Evolutionary conservation across 2,888 invertebrate species (phyloP).

Genomic region (Netelia inedita): DNA sequence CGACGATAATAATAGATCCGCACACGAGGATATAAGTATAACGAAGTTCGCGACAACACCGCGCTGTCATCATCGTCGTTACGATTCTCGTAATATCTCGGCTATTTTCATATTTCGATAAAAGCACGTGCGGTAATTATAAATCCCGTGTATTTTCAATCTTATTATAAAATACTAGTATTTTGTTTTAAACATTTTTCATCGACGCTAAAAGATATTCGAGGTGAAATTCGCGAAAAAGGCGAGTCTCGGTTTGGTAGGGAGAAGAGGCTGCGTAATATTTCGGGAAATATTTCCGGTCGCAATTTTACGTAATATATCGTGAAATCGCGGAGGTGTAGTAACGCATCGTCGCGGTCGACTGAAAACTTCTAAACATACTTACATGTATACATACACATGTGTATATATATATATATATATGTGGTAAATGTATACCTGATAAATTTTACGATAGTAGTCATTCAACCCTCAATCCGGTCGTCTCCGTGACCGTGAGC

Average conservation of each 20-base stretch:
- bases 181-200: not conserved
- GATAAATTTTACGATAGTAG: constrained; percentile 45
- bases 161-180: not conserved
- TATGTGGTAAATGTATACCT: not conserved
- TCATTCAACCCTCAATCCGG: constrained; percentile 68
- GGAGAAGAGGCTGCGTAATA: constrained; percentile 1
- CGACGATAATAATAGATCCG: constrained; percentile 49
- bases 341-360: constrained; percentile 21
- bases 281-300: constrained; percentile 6
- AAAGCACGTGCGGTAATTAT: constrained; percentile 14
- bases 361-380: not conserved
- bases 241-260: no score
- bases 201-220: not conserved
- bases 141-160: not conserved
- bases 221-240: no score
- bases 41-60: constrained; percentile 45
- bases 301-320: constrained; percentile 5
- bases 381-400: not conserved
- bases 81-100: not conserved
- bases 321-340: constrained; percentile 1
- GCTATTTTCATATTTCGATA: constrained; percentile 29
- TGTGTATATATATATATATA: not conserved
- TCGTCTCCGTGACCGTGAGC: constrained; percentile 69
- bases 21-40: constrained; percentile 29
- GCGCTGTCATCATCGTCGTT: not conserved